Base-by-base conservation (phyloP, 2,888 invertebrate species). In the Agriopis marginaria region DNA sequence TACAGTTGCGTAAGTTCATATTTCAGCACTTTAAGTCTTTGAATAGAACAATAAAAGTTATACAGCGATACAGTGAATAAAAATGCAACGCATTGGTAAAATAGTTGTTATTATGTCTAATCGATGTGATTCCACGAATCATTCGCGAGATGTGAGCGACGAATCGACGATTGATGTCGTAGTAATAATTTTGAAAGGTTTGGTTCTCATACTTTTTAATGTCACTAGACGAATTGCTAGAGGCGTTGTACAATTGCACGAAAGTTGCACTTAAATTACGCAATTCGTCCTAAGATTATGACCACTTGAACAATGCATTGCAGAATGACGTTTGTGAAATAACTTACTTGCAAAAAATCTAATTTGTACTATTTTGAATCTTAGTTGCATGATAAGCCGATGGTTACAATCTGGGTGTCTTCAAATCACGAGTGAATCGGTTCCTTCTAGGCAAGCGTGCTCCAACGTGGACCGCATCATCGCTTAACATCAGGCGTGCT, bases 161-260 rank as follows among this genome's bases (percentile, higher is more conserved):
- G 82, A 86, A 89, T 86, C 76, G 73, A 67, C 77, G 76, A 80
- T 82, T 77, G 85, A 83, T 89, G 88, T 88, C 90, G 82, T 82
- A 87, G 82, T 81, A 81, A 85, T 78, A 78, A 70, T 79, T 82
- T 79, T 80, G 74, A 93, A 93, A 93, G 93, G 93, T 93, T 91
- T 65, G 71, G 86, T 90, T 93, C 93, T 89, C 93, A 93, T 89
- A 91, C 83, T 89, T 89, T 90, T 89, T 92, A 93, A 93, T 92
- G 90, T 90, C 93, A 91, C 86, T 89, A 81, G 85, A 78, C 63
- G 45, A 62, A 51, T 68, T 80, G 84, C 85, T 82, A 75, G 83
- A 72, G 85, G 87, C 86, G 82, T 78, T 78, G 72, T 75, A 77
- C 77, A 68, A 77, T 81, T 81, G 76, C 77, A 70, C 68, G 71